Percentiles rank a stretch among this genome's conserved stretches.
Evolutionary conservation across 2,797 vertebrate genomes (phyloP).

Genomic region (Otolemur crassicaudatus): DNA sequence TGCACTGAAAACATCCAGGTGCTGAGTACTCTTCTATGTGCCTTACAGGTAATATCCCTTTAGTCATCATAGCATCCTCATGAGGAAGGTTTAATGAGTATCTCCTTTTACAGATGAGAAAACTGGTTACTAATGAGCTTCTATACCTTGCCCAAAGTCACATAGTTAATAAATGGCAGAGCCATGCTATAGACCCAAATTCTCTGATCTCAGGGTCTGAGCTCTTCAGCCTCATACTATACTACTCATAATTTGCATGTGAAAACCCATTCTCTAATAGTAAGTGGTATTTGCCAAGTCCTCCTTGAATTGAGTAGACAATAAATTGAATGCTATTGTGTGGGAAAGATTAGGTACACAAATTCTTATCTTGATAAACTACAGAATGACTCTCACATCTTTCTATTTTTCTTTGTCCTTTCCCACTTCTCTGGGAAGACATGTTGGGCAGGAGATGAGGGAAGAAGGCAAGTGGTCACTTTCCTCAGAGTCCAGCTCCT

Average conservation of each 20-base stretch:
- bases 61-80: background rate
- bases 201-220: constrained; percentile 1
- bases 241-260: constrained; percentile 9
- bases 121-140: background rate
- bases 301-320: background rate
- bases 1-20: background rate
- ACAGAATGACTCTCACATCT: background rate
- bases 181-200: background rate
- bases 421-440: background rate
- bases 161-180: background rate
- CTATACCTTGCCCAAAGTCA: constrained; percentile 8
- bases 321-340: background rate
- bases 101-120: background rate
- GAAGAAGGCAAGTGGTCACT: background rate
- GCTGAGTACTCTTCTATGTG: background rate
- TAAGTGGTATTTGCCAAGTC: background rate
- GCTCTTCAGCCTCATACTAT: background rate
- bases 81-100: background rate
- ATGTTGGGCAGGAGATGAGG: background rate
- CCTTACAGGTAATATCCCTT: background rate
- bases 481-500: background rate
- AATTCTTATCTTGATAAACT: background rate
- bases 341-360: background rate
- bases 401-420: background rate
- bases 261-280: constrained; percentile 39